Percentiles rank a stretch among this genome's conserved stretches.
These are phyloP conservation scores for Neomorphus geoffroyi DNA, from an alignment of 2,797 vertebrate genomes.

Conservation along the genomic window DNA sequence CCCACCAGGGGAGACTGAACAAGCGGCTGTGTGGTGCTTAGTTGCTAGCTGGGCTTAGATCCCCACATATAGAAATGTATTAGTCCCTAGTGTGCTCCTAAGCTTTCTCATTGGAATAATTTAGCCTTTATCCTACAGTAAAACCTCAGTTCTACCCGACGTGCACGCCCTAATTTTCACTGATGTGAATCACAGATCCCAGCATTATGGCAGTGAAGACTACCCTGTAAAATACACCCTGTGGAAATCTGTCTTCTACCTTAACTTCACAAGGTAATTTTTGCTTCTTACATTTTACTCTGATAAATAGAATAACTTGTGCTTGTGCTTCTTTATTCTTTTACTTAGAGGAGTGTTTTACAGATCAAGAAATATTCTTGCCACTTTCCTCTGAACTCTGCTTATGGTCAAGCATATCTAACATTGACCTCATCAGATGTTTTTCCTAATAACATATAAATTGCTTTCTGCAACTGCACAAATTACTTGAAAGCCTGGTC, in stretches of 20 bases:
- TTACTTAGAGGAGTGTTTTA: not conserved
- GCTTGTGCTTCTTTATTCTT: not conserved
- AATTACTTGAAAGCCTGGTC: not conserved
- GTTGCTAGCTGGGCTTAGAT: not conserved
- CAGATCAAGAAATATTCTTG: not conserved
- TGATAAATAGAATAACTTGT: not conserved
- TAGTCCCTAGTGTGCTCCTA: not conserved
- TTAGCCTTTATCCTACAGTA: not conserved
- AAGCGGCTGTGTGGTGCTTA: rapidly evolving
- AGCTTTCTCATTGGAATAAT: not conserved
- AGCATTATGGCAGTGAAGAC: not conserved
- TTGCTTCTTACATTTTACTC: not conserved
- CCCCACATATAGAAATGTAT: rapidly evolving
- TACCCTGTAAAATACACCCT: not conserved
- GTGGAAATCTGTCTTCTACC: not conserved
- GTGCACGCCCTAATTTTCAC: not conserved
- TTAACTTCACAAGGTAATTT: not conserved
- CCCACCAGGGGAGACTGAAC: rapidly evolving
- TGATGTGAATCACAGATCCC: not conserved
- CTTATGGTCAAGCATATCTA: not conserved
- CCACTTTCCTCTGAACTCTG: not conserved
- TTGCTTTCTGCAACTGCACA: not conserved
- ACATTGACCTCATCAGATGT: rapidly evolving
- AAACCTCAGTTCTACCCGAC: not conserved
- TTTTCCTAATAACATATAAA: not conserved